phyloP scores from a whole-genome alignment of 1,140 invertebrate genomes.

The Armadillidium nasatum region DNA sequence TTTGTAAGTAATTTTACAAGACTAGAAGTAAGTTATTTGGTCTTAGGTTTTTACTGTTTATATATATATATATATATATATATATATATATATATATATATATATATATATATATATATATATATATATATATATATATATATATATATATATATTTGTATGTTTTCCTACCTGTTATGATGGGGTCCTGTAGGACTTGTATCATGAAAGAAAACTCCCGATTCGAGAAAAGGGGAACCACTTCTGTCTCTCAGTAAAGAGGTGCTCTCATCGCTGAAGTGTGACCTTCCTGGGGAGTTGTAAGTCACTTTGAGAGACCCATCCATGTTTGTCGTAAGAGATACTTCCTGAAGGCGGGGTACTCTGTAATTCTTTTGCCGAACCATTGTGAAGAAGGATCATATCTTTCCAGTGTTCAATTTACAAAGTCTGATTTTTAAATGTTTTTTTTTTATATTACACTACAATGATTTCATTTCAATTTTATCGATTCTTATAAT shows the following conservation, averaged over 20 bases:
- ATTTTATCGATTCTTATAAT: too few species aligned
- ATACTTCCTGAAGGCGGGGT: not conserved
- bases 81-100: too few species aligned
- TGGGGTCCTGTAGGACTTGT: not conserved
- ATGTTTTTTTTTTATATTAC: too few species aligned
- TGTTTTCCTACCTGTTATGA: not conserved
- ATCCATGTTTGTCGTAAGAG: not conserved
- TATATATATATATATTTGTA: too few species aligned
- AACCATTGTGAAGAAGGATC: not conserved
- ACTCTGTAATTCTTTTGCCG: not conserved
- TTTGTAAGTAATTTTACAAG: too few species aligned
- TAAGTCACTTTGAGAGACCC: not conserved
- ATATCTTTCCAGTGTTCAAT: not conserved
- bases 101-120: too few species aligned
- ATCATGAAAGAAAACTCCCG: slow-evolving; percentile 4
- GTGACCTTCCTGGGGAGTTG: not conserved
- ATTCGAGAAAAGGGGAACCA: not conserved
- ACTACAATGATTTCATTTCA: too few species aligned
- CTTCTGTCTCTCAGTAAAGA: not conserved
- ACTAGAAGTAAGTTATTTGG: too few species aligned
- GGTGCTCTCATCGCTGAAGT: not conserved
- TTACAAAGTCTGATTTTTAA: too few species aligned
- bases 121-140: too few species aligned
- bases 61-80: too few species aligned
- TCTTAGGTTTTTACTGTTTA: too few species aligned